Percentiles rank a stretch among this genome's conserved stretches.
Evolutionary conservation across 2,113 vertebrate species (phyloP).

Genomic region (Stigmatopora nigra): DNA sequence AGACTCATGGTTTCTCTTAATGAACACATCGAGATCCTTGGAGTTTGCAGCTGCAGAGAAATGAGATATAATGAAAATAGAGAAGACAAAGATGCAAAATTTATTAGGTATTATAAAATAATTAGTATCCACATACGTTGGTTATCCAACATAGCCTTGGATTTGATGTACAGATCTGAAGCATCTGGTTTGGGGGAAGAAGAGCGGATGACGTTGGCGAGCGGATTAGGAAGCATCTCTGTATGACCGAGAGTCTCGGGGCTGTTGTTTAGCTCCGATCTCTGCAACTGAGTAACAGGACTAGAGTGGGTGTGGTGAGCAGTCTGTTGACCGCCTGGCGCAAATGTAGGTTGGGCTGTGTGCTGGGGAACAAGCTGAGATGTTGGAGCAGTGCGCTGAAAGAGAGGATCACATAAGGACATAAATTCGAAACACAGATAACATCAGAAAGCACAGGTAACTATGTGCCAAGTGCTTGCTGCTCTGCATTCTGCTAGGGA

Average conservation of each 20-base stretch:
- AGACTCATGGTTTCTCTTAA: conserved; percentile 90
- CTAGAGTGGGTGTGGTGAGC: conserved; percentile 21
- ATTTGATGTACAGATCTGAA: conserved; percentile 92
- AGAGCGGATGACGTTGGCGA: conserved; percentile 73
- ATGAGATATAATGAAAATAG: neutral
- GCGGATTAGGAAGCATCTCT: conserved; percentile 74
- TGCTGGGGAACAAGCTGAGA: conserved; percentile 23
- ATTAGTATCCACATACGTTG: conserved; percentile 80
- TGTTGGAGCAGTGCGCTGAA: conserved; percentile 48
- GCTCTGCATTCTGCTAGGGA: conserved; percentile 2
- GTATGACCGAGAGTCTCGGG: conserved; percentile 69
- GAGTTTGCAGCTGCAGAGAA: conserved; percentile 81
- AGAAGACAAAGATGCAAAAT: neutral
- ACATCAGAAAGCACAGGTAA: neutral
- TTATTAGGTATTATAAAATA: neutral
- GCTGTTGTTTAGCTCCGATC: conserved; percentile 76
- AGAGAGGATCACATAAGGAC: conserved; percentile 1
- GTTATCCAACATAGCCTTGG: conserved; percentile 85
- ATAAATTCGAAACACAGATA: neutral
- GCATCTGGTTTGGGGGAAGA: conserved; percentile 88
- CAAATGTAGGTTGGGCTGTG: conserved; percentile 4
- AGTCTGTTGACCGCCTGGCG: conserved; percentile 27
- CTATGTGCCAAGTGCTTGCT: conserved; percentile 1
- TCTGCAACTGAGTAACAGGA: conserved; percentile 43
- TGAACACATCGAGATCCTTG: conserved; percentile 90